Evolutionary conservation across 2,888 invertebrate genomes (phyloP).

Genomic region (Tinea semifulvella): DNA sequence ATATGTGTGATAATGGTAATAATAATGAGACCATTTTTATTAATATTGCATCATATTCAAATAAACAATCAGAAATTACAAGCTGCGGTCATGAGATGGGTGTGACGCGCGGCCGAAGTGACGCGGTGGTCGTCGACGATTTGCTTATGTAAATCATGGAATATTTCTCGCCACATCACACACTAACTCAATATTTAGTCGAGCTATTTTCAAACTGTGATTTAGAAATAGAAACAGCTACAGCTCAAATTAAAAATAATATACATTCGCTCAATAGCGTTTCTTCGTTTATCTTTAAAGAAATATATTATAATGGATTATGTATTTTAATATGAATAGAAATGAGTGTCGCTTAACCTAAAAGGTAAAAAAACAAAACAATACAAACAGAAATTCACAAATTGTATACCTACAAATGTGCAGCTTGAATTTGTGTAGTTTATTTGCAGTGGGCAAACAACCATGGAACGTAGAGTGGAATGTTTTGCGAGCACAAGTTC

Average conservation of each 20-base stretch:
- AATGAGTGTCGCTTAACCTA: too few species aligned
- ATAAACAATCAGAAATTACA: too few species aligned
- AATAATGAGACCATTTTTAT: too few species aligned
- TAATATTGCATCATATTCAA: too few species aligned
- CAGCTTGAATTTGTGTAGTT: too few species aligned
- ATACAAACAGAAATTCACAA: not conserved
- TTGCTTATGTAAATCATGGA: conserved; percentile 7
- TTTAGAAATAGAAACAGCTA: not conserved
- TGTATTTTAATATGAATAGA: too few species aligned
- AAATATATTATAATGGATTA: not conserved
- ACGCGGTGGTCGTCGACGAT: conserved; percentile 4
- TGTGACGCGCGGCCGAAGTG: too few species aligned
- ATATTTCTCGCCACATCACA: conserved; percentile 7
- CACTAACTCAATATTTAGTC: conserved; percentile 2
- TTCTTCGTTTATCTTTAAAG: not conserved
- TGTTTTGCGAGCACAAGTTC: not conserved
- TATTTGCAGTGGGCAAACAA: not conserved
- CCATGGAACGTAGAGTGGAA: not conserved
- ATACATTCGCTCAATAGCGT: not conserved
- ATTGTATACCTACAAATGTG: too few species aligned
- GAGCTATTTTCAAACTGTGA: not conserved
- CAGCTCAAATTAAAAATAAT: not conserved
- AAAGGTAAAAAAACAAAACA: too few species aligned
- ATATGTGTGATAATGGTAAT: too few species aligned
- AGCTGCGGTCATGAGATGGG: too few species aligned